Base-by-base conservation (phyloP, 2,888 invertebrate species). In the Meganola albula region DNA sequence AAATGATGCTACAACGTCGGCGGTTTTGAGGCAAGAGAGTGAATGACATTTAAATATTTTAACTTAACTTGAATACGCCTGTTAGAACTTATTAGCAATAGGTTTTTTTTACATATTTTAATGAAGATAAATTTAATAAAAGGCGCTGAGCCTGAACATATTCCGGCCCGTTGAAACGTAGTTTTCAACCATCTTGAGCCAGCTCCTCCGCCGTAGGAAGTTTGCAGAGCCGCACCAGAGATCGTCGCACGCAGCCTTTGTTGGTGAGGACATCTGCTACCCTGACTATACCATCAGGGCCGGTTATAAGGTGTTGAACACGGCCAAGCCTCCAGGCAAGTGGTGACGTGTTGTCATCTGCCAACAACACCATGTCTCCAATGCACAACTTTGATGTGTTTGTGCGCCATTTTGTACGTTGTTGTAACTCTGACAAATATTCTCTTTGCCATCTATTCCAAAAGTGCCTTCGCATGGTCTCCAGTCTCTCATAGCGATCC, bases 371-470 rank as follows among this genome's bases (percentile, higher is more conserved):
- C 23, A 44, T 14, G 9, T 46, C 40, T 9, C 42, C 45, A 6
- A 43, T 12, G 3, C 32, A 32, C 1, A 51, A 34, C 14, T 24
- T 26, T 5, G 31, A 24, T 9, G n/a, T 28, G n/a, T 35, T 31
- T 0, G 13, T 27, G 10, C 28, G 31, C 59, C 58, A 60, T 31
- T 59, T 57, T 1, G 41, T 38, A 10, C 55, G n/a, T 22, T 57
- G 52, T 22, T 60, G 58, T 0, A 63, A 18, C 20, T 47, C 45
- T 1, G 33, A 18, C 0, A 53, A 23, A 10, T 47, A 53, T 30
- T 53, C 45, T n/a, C 28, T 36, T n/a, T 37, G 37, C 43, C 44
- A 48, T 26, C 46, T 24, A 2, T 28, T 11, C 47, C 46, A 49
- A 20, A 48, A 49, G 12, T 45, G 47, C 16, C 37, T 48, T 1